A percentile compares a stretch with the other conserved stretches of the same genome.
These are phyloP conservation scores for Nasonia vitripennis DNA, from an alignment of 1,140 invertebrate genomes.

Conservation along the genomic window DNA sequence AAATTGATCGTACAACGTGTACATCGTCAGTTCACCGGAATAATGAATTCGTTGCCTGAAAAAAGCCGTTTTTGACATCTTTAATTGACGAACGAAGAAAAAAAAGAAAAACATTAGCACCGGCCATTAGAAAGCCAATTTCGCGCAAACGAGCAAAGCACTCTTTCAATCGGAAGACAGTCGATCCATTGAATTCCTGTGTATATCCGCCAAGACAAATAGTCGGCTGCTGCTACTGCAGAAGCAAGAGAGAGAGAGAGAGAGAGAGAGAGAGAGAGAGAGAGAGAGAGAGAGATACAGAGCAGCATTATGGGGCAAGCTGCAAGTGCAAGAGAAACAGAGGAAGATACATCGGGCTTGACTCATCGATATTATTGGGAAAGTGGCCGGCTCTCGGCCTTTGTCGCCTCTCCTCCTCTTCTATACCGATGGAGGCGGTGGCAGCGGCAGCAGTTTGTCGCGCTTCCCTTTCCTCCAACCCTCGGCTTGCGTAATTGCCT, in stretches of 20 bases:
- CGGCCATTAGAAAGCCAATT: not conserved
- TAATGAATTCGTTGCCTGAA: too few species aligned
- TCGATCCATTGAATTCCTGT: not conserved
- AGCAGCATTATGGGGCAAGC: not conserved
- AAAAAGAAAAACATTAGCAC: not conserved
- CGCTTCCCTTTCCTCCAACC: not conserved
- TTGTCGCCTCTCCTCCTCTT: slow-evolving; percentile 2
- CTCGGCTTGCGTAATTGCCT: slow-evolving; percentile 23
- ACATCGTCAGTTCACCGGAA: too few species aligned
- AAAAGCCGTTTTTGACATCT: too few species aligned
- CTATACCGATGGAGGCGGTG: not conserved
- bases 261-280: not conserved
- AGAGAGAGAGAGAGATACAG: not conserved
- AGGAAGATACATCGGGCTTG: slow-evolving; percentile 6
- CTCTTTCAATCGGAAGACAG: slow-evolving; percentile 6
- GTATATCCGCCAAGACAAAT: slow-evolving; percentile 1
- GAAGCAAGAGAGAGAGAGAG: too few species aligned
- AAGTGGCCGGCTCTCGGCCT: not conserved
- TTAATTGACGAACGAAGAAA: too few species aligned
- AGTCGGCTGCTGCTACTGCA: not conserved
- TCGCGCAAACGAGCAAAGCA: not conserved
- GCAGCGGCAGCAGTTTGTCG: slow-evolving; percentile 18
- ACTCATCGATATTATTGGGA: slow-evolving; percentile 40
- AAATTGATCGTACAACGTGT: too few species aligned
- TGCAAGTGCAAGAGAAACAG: slow-evolving; percentile 6